Conservation (phyloP, 2,888 invertebrate genomes). For the Epirrita christyi region DNA sequence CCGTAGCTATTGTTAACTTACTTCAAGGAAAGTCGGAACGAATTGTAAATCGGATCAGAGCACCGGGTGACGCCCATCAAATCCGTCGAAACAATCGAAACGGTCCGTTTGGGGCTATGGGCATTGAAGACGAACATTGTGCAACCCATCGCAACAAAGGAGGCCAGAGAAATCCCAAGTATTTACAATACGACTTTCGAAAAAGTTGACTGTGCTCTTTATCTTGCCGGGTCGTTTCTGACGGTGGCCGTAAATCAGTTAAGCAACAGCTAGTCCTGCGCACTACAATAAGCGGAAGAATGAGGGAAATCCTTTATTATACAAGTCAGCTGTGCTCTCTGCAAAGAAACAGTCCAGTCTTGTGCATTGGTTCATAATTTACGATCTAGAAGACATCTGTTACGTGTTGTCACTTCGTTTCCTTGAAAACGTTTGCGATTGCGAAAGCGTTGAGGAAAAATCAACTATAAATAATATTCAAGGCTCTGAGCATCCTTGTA, state of each 20-base stretch:
- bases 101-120: conserved; percentile 50
- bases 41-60: conserved; percentile 78
- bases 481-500: conserved; percentile 8
- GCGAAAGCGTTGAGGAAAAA: conserved; percentile 28
- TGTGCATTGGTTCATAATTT: conserved; percentile 50
- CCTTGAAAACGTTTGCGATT: conserved; percentile 11
- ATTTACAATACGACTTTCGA: conserved; percentile 68
- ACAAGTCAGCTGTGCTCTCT: conserved; percentile 48
- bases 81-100: conserved; percentile 73
- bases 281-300: conserved; percentile 56
- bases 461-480: conserved; percentile 9
- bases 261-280: conserved; percentile 54
- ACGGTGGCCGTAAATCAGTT: conserved; percentile 73
- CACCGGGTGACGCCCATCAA: conserved; percentile 72
- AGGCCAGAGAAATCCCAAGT: conserved; percentile 73
- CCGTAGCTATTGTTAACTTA: conserved; percentile 57
- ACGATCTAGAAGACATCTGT: conserved; percentile 48
- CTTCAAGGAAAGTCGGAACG: conserved; percentile 77
- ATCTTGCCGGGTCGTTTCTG: conserved; percentile 43
- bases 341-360: conserved; percentile 40
- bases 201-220: conserved; percentile 63
- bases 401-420: conserved; percentile 38
- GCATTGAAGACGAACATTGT: conserved; percentile 72
- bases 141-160: conserved; percentile 75
- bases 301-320: conserved; percentile 47